These are phyloP conservation scores for Oncorhynchus mykiss DNA, from an alignment of 2,113 vertebrate genomes.

Conservation along the genomic window DNA sequence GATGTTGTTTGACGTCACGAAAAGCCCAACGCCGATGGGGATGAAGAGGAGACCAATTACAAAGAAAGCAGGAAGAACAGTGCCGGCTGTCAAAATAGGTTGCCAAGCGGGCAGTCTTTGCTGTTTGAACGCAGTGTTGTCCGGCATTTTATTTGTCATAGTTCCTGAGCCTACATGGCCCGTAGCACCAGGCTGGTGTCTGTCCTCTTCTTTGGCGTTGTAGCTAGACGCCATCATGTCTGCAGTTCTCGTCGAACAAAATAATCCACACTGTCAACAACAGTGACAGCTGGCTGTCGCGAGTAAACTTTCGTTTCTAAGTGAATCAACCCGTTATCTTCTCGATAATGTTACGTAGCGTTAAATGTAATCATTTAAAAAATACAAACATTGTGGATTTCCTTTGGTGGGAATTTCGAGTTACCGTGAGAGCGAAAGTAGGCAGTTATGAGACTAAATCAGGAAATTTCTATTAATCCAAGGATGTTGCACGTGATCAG, in stretches of 20 bases:
- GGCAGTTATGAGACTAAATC: conserved; percentile 33
- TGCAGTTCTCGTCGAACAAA: conserved; percentile 41
- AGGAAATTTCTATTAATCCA: conserved; percentile 56
- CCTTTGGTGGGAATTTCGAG: background rate
- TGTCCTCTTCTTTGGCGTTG: conserved; percentile 87
- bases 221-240: conserved; percentile 87
- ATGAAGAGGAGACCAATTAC: conserved; percentile 96
- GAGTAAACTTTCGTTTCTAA: too few relatives aligned
- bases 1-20: conserved; percentile 95
- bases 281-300: background rate
- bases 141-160: conserved; percentile 85
- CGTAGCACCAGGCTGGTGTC: conserved; percentile 59
- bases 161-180: conserved; percentile 60
- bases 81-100: conserved; percentile 92
- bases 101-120: conserved; percentile 96
- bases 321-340: background rate
- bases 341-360: background rate
- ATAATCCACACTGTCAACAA: conserved; percentile 30
- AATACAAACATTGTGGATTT: background rate
- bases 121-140: conserved; percentile 96
- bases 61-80: conserved; percentile 93
- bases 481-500: conserved; percentile 13
- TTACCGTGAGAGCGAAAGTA: background rate
- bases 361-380: background rate
- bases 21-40: conserved; percentile 94